Base-by-base conservation (phyloP, 2,888 invertebrate genomes). In the Andrena chrysosceles region DNA sequence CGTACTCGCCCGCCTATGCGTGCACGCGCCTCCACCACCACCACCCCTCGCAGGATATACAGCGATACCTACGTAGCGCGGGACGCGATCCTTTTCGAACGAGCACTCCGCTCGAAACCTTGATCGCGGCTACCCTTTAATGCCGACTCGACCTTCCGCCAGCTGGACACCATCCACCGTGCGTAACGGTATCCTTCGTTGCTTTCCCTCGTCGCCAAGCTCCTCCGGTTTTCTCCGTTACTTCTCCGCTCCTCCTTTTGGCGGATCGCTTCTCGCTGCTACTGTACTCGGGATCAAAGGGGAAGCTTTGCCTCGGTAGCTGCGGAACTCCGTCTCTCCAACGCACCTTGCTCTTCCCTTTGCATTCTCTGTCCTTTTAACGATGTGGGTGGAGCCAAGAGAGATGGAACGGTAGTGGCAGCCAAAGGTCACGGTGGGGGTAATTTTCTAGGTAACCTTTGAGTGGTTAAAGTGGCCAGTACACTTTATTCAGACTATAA, bases 51-150 rank as follows among this genome's bases (percentile, higher is more conserved):
- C 31, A 4, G n/a, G 48, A 54, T 16, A 23, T 54, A 13, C 23
- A 13, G 63, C 35, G 62, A 72, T 31, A 35, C 56, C n/a, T n/a
- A 35, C 56, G 26, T n/a, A 42, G 54, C 77, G 42, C 49, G 66
- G 56, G 42, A 26, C 80, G 59, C 79, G 78, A 79, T 81, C 77
- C 62, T 80, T 82, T 67, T 73, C 66, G 75, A 70, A 8, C 62
- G 77, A 74, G 62, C 59, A 35, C 72, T 31, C 60, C 75, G 80
- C 66, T 68, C 74, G 89, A 81, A 85, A 77, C 83, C 80, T 84
- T 78, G 84, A 84, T 88, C 83, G 81, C 80, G 85, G 69, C 77
- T 79, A 87, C 83, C 87, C 81, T 88, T 88, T 84, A 87, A 85
- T 86, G 83, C 69, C 74, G 60, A 33, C 52, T 66, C 89, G 84